Percentiles rank a stretch among this genome's conserved stretches.
Conservation (phyloP, 2,888 invertebrate genomes). For the Philereme vetulata region DNA sequence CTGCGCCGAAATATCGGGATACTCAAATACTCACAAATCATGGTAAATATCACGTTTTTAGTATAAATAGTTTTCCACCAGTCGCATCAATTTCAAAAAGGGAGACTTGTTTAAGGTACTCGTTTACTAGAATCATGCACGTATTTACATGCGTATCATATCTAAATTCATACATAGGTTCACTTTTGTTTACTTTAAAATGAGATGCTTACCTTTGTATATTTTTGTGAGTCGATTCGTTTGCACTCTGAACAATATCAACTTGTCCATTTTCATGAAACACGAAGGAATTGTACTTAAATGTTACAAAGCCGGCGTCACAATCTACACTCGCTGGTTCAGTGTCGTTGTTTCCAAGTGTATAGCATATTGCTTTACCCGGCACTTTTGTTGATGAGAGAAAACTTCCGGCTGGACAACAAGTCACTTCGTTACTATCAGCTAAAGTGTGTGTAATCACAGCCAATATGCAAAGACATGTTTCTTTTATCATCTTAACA, state of each 20-base stretch:
- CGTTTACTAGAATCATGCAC: too few species aligned
- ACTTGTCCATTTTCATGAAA: constrained; percentile 12
- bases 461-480: constrained; percentile 12
- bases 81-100: too few species aligned
- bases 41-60: too few species aligned
- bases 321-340: constrained; percentile 6
- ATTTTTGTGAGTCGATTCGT: background rate
- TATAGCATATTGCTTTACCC: constrained; percentile 15
- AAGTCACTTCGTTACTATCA: constrained; percentile 7
- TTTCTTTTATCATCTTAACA: constrained; percentile 4
- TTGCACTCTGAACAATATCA: background rate
- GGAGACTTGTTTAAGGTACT: too few species aligned
- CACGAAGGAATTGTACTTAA: background rate
- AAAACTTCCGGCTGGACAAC: constrained; percentile 9
- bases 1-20: too few species aligned
- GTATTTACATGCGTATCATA: too few species aligned
- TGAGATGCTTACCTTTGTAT: too few species aligned
- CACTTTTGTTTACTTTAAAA: too few species aligned
- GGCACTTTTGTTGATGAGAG: background rate
- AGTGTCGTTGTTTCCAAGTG: constrained; percentile 1
- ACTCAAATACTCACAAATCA: too few species aligned
- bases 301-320: background rate
- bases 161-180: too few species aligned
- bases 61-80: too few species aligned
- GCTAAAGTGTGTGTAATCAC: constrained; percentile 12